A percentile compares a stretch with the other conserved stretches of the same genome.
Evolutionary conservation across 1,140 invertebrate genomes (phyloP).

Genomic region (Mylabris phalerata): DNA sequence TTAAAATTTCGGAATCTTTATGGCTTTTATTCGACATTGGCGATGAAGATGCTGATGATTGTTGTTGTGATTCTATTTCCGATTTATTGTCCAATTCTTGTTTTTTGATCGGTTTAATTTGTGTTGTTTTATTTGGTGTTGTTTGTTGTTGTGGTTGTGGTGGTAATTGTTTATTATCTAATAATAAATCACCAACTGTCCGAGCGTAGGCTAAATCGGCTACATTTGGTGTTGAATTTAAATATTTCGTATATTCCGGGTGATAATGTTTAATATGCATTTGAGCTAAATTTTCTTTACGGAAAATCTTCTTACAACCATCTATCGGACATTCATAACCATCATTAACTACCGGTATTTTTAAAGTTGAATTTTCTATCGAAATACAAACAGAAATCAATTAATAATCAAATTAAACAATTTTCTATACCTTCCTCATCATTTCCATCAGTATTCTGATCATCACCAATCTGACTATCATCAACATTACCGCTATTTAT

Average conservation of each 20-base stretch:
- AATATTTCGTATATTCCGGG: slow-evolving; percentile 65
- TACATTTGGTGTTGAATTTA: slow-evolving; percentile 76
- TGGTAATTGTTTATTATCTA: slow-evolving; percentile 23
- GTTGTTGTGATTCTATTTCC: slow-evolving; percentile 1
- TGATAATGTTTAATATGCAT: slow-evolving; percentile 93
- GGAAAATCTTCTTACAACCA: slow-evolving; percentile 78
- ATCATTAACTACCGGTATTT: slow-evolving; percentile 49
- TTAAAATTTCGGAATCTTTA: slow-evolving; percentile 39
- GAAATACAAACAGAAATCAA: not conserved
- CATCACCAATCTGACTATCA: not conserved
- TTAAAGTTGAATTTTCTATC: slow-evolving; percentile 16
- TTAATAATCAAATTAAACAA: slow-evolving; percentile 10
- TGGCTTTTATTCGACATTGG: slow-evolving; percentile 1
- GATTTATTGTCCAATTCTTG: slow-evolving; percentile 5
- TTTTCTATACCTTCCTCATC: slow-evolving; percentile 19
- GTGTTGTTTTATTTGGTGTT: slow-evolving; percentile 4
- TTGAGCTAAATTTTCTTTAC: slow-evolving; percentile 80
- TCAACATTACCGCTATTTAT: no score
- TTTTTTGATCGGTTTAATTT: slow-evolving; percentile 1
- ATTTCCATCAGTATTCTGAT: not conserved
- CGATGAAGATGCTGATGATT: not conserved
- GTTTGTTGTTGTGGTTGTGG: slow-evolving; percentile 20
- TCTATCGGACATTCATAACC: slow-evolving; percentile 72
- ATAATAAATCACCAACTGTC: slow-evolving; percentile 52
- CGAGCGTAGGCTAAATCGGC: slow-evolving; percentile 75